Evolutionary conservation across 2,113 vertebrate genomes (phyloP).

Genomic region (Mobula hypostoma): DNA sequence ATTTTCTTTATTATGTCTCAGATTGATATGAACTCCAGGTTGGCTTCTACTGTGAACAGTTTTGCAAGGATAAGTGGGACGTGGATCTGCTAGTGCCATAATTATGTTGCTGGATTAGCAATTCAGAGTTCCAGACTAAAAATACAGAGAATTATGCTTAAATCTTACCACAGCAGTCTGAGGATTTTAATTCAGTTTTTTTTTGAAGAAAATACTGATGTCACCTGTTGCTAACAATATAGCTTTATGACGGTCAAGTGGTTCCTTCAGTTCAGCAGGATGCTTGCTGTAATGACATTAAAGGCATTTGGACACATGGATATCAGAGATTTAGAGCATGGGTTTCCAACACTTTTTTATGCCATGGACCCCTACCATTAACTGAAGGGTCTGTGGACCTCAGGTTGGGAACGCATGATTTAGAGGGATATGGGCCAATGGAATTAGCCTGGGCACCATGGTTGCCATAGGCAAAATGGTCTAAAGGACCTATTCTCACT

Average conservation of each 20-base stretch:
- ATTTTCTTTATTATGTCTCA: neutral
- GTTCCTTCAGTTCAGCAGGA: neutral
- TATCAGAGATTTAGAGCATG: too few species aligned
- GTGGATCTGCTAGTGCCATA: neutral
- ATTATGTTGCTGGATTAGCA: neutral
- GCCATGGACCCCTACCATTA: too few species aligned
- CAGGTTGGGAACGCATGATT: too few species aligned
- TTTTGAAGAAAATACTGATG: neutral
- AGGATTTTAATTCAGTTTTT: neutral
- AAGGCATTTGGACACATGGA: neutral
- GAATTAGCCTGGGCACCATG: too few species aligned
- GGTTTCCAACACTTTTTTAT: too few species aligned
- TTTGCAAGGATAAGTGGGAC: neutral
- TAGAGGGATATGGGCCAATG: too few species aligned
- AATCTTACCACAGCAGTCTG: neutral
- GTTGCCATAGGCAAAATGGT: too few species aligned
- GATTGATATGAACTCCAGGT: neutral
- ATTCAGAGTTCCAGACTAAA: neutral
- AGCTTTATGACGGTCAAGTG: neutral
- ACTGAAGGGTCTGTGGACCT: too few species aligned
- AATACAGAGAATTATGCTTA: neutral
- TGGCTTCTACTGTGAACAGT: neutral
- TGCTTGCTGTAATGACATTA: neutral
- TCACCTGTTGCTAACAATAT: neutral
- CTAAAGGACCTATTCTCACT: too few species aligned